phyloP scores from a whole-genome alignment of 1,140 invertebrate species.

The Trichonephila clavipes region DNA sequence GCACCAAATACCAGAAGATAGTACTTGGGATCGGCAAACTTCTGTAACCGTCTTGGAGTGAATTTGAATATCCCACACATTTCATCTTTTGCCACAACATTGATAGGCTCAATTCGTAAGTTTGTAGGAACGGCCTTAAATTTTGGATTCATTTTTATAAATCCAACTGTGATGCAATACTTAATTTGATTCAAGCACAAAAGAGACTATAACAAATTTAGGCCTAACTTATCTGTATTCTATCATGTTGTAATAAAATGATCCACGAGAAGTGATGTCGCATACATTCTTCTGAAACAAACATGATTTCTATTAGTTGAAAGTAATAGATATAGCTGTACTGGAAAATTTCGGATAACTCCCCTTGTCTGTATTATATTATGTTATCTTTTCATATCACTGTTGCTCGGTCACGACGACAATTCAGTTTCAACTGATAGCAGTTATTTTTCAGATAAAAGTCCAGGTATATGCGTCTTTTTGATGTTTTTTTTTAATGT shows the following conservation, averaged over 20 bases:
- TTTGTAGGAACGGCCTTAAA: slow-evolving; percentile 2
- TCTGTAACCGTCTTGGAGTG: slow-evolving; percentile 85
- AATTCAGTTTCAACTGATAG: neutral
- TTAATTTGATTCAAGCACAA: neutral
- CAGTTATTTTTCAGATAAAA: neutral
- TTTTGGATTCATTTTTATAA: slow-evolving; percentile 32
- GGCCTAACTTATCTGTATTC: neutral
- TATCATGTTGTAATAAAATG: neutral
- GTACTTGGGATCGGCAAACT: slow-evolving; percentile 88
- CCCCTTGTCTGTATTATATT: neutral
- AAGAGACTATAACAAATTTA: no score
- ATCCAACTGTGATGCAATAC: neutral
- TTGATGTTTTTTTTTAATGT: neutral
- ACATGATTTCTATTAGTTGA: neutral
- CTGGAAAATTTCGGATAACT: neutral
- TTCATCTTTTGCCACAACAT: neutral
- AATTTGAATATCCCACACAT: slow-evolving; percentile 84
- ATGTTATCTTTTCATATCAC: neutral
- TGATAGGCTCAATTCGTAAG: neutral
- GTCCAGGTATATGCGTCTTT: neutral
- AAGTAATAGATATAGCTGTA: neutral
- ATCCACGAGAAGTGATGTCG: neutral
- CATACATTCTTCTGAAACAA: neutral
- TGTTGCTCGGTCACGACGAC: neutral
- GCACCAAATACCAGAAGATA: slow-evolving; percentile 88